Evolutionary conservation across 2,888 invertebrate genomes (phyloP), one percentile per base, ranked within the genome.

Genomic region (Cosmopolites sordidus): DNA sequence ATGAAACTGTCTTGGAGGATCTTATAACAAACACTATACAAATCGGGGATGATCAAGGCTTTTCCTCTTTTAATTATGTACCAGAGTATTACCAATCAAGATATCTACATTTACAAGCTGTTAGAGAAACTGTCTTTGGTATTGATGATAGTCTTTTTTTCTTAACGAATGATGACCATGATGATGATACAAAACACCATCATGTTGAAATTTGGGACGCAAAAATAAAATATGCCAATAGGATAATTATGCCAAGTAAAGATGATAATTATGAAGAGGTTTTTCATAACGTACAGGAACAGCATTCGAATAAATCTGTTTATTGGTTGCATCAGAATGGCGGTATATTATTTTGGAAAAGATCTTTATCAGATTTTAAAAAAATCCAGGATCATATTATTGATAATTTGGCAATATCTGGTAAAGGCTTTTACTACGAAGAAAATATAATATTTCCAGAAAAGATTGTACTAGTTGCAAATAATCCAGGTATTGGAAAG

Each of bases 401-500:
- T 12, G 37, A 16, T n/a, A 29, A 47, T 4, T 27, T 18, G 4
- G 22, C 27, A 16, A 3, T 4, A 16, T 16, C 17, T 16, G 38
- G 39, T 1, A 29, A 44, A 39, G 29, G 18, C 16, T 15, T 43
- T 12, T 37, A 22, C n/a, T 33, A 42, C 12, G 30, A 37, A 43
- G 40, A 50, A 15, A 38, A 46, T 12, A 33, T 15, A 14, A 37
- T 22, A 1, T n/a, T 30, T 12, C 14, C 29, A 9, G 41, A 48
- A 22, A 55, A 55, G 40, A 42, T 55, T 2, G 11, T 55, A 5
- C 33, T 55, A 9, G 15, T 55, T 12, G 43, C 55, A 0, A 55
- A 55, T 17, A 43, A 51, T 33, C 22, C 51, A 2, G 55, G 55
- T 5, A 16, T 41, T 9, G 55, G 55, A 41, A 55, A 55, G 47